phyloP scores from a whole-genome alignment of 1,140 invertebrate genomes.

The Sesamia nonagrioides region DNA sequence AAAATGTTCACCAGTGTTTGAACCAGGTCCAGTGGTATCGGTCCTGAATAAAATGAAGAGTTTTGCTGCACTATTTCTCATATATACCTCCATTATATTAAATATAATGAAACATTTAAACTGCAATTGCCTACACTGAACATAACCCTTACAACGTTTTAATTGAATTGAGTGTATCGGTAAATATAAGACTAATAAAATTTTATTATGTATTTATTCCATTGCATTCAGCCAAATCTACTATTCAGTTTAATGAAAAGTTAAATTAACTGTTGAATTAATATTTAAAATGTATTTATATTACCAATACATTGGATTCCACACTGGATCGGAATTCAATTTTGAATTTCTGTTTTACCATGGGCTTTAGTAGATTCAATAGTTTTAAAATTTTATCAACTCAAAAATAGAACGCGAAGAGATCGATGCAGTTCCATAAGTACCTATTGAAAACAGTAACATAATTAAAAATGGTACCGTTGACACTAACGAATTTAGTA shows the following conservation, averaged over 20 bases:
- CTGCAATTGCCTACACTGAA: too few relatives aligned
- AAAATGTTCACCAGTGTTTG: too few relatives aligned
- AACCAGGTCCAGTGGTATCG: too few relatives aligned
- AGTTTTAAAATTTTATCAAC: neutral
- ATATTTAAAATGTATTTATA: neutral
- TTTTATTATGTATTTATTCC: neutral
- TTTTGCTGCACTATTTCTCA: too few relatives aligned
- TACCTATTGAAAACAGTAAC: slow-evolving; percentile 13
- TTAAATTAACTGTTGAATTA: neutral
- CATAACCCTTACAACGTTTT: neutral
- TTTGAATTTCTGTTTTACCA: neutral
- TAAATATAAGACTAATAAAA: neutral
- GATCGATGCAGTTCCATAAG: neutral
- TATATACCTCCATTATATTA: too few relatives aligned
- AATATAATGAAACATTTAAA: too few relatives aligned
- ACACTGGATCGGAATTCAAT: neutral
- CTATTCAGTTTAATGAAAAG: neutral
- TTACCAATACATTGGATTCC: neutral
- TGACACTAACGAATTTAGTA: slow-evolving; percentile 33
- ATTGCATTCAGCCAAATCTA: neutral
- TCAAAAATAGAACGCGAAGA: neutral
- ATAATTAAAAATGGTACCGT: slow-evolving; percentile 1
- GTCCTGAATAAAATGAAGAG: too few relatives aligned
- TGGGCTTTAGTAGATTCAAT: neutral
- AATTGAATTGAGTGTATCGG: neutral